Evolutionary conservation across 1,140 invertebrate species (phyloP).

Genomic region (Coenobita brevimanus): DNA sequence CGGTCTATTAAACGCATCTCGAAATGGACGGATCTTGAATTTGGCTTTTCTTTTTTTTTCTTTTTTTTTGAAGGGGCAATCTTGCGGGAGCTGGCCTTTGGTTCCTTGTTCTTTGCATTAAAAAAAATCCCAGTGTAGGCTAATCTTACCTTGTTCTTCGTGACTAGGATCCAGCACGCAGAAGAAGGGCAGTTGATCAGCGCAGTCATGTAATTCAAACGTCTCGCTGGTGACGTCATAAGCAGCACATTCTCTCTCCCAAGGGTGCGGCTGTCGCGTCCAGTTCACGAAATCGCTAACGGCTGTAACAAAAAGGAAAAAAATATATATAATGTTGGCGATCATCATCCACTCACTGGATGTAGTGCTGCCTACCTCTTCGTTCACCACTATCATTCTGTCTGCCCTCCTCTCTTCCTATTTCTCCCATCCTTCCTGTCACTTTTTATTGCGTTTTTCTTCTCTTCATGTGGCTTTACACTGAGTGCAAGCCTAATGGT

Average conservation of each 20-base stretch:
- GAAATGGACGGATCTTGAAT: too few species aligned
- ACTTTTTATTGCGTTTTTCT: too few species aligned
- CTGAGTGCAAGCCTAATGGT: too few species aligned
- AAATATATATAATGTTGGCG: background rate
- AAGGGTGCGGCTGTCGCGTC: slow-evolving; percentile 1
- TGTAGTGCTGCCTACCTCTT: too few species aligned
- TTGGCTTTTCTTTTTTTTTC: too few species aligned
- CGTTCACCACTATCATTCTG: too few species aligned
- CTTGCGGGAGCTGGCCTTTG: too few species aligned
- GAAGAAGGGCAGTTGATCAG: background rate
- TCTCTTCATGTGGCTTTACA: too few species aligned
- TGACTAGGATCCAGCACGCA: slow-evolving; percentile 4
- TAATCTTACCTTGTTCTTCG: background rate
- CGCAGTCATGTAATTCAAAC: slow-evolving; percentile 12
- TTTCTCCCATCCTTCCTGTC: too few species aligned
- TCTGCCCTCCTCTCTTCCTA: too few species aligned
- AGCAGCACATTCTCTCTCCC: slow-evolving; percentile 17
- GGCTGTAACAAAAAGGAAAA: background rate
- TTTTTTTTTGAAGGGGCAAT: background rate
- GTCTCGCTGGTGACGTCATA: background rate
- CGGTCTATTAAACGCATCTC: too few species aligned
- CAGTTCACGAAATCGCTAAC: slow-evolving; percentile 30
- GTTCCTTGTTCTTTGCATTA: background rate
- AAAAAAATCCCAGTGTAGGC: background rate
- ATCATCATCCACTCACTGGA: background rate